Conservation (phyloP, 2,113 vertebrate species). For the Scomber scombrus region DNA sequence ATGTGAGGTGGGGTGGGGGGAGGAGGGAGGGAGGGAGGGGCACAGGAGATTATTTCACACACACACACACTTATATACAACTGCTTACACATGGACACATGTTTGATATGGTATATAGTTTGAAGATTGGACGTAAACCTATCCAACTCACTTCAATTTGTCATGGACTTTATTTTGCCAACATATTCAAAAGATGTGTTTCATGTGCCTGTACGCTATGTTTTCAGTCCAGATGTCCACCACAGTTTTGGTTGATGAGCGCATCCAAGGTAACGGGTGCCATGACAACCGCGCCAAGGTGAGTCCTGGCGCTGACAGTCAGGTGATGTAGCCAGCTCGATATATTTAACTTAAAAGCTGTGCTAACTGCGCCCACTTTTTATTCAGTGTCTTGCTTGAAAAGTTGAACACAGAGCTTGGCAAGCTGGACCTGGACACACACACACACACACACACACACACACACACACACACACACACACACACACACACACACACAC, state of each 20-base stretch:
- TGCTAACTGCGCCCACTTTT: not conserved
- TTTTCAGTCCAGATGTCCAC: not conserved
- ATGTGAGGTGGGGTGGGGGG: too few relatives aligned
- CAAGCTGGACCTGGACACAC: too few relatives aligned
- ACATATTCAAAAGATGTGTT: conserved; percentile 4
- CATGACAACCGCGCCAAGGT: not conserved
- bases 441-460: too few relatives aligned
- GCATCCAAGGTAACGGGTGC: not conserved
- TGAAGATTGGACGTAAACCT: conserved; percentile 20
- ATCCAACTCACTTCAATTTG: conserved; percentile 7
- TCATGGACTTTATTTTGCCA: conserved; percentile 16
- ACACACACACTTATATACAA: conserved; percentile 43
- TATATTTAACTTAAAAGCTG: not conserved
- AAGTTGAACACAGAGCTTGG: not conserved
- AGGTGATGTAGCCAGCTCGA: not conserved
- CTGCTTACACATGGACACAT: conserved; percentile 35
- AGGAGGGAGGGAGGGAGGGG: not conserved
- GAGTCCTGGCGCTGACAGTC: not conserved
- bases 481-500: too few relatives aligned
- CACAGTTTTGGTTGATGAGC: not conserved
- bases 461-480: too few relatives aligned
- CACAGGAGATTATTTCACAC: conserved; percentile 44
- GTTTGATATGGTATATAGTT: conserved; percentile 27
- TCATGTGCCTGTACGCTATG: not conserved
- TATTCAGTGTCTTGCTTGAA: not conserved